phyloP scores from a whole-genome alignment of 2,113 vertebrate species.

The Tenrec ecaudatus region DNA sequence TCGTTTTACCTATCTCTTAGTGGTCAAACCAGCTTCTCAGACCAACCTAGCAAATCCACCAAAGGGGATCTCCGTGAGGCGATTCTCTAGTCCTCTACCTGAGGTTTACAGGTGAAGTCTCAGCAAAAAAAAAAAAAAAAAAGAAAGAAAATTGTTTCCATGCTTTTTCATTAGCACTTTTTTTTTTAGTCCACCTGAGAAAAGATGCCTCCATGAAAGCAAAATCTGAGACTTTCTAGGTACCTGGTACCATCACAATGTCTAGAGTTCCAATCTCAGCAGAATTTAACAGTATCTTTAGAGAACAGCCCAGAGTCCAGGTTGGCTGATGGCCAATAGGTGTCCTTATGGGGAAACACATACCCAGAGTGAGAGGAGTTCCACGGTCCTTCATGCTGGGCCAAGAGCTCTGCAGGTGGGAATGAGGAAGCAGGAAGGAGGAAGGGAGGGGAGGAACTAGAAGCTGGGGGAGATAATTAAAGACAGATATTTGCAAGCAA shows the following conservation, averaged over 20 bases:
- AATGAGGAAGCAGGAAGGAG: slow-evolving; percentile 25
- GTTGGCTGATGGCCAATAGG: slow-evolving; percentile 55
- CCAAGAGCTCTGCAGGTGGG: slow-evolving; percentile 30
- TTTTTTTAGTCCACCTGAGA: background rate
- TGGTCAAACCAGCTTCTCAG: slow-evolving; percentile 1
- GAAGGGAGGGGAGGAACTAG: background rate
- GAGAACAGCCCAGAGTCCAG: slow-evolving; percentile 63
- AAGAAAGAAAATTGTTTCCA: background rate
- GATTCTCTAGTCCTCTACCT: background rate
- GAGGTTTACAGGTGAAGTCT: background rate
- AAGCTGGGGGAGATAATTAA: slow-evolving; percentile 57
- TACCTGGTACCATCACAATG: slow-evolving; percentile 1
- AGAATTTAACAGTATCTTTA: slow-evolving; percentile 68
- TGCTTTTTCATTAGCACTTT: background rate
- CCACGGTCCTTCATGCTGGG: slow-evolving; percentile 56
- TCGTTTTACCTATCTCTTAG: background rate
- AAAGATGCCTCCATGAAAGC: slow-evolving; percentile 1
- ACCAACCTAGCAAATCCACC: background rate
- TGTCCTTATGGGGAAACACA: slow-evolving; percentile 54
- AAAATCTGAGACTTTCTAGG: slow-evolving; percentile 49
- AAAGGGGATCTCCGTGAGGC: background rate
- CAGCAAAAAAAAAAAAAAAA: slow-evolving; percentile 5
- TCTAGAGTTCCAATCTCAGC: slow-evolving; percentile 39
- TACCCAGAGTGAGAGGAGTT: slow-evolving; percentile 63
- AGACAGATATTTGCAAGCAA: background rate